Base-by-base conservation (phyloP, 2,113 vertebrate genomes). In the Apeltes quadracus region DNA sequence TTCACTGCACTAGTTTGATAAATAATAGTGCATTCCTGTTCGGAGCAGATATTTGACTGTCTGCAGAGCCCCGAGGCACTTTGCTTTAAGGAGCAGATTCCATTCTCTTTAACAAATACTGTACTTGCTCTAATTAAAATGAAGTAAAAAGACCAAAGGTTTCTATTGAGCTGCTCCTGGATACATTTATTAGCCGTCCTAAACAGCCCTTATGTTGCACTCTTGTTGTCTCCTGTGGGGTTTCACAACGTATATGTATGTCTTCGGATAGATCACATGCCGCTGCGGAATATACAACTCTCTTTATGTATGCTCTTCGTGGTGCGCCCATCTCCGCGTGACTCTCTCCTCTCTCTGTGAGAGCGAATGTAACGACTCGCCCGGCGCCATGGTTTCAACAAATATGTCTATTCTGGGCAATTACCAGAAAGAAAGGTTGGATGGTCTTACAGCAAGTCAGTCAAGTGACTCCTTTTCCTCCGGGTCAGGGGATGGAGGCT, bases 401-500 rank as follows among this genome's bases (percentile, higher is more conserved):
- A 72, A 78, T 50, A 46, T 6, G 34, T 6, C 55, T 61, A 62
- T 73, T 79, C 66, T 57, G 36, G 46, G 15, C 43, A 46, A 38
- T 64, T 62, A 22, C 6, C 16, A 61, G 64, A 41, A 59, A 76
- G 67, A 76, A 70, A 62, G 29, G 64, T 56, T 76, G 71, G 69
- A 77, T 38, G 58, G 73, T 72, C 61, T 69, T 41, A 63, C 54
- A 32, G 54, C 57, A 25, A n/a, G 56, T 80, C 65, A 73, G 56
- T 80, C 61, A 72, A 66, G 59, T 56, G 69, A 67, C 65, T 77
- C 61, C 22, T 65, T 75, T 67, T 51, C 64, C 75, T 72, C 23
- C 56, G 64, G 84, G 73, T 89, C 63, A 72, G 55, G 57, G 78
- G 78, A 85, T 79, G 82, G 41, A 39, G 58, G 62, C 75, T 89